phyloP scores from a whole-genome alignment of 2,888 invertebrate genomes.

The Elysia crispata region DNA sequence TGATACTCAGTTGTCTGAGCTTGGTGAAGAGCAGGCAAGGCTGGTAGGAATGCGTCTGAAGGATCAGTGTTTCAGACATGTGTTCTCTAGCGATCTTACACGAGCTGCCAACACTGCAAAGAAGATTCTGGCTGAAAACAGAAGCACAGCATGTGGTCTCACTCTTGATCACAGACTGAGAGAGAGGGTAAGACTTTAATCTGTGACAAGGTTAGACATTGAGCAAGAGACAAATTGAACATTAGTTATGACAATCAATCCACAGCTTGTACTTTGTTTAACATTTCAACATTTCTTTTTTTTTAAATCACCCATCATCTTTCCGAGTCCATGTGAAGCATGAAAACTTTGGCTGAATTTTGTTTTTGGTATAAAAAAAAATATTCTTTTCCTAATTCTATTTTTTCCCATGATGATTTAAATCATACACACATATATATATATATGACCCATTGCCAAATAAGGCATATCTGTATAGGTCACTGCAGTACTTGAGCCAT shows the following conservation, averaged over 20 bases:
- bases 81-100: slow-evolving; percentile 71
- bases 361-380: no score
- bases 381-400: no score
- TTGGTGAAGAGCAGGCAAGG: slow-evolving; percentile 68
- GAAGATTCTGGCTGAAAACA: slow-evolving; percentile 62
- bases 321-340: no score
- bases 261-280: neutral
- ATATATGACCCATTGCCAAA: no score
- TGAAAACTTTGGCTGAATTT: no score
- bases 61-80: slow-evolving; percentile 70
- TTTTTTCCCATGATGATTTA: no score
- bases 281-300: neutral
- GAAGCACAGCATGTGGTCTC: slow-evolving; percentile 56
- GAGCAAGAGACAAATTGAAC: neutral
- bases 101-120: slow-evolving; percentile 69
- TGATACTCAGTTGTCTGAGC: slow-evolving; percentile 67
- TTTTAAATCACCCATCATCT: no score
- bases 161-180: slow-evolving; percentile 64
- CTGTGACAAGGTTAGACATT: neutral
- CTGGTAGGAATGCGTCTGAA: slow-evolving; percentile 66
- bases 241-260: neutral
- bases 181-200: slow-evolving; percentile 65
- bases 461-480: no score
- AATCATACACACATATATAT: no score
- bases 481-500: no score